Percentiles rank a stretch among this genome's conserved stretches.
Conservation (phyloP, 2,888 invertebrate species). For the Agrotis segetum region DNA sequence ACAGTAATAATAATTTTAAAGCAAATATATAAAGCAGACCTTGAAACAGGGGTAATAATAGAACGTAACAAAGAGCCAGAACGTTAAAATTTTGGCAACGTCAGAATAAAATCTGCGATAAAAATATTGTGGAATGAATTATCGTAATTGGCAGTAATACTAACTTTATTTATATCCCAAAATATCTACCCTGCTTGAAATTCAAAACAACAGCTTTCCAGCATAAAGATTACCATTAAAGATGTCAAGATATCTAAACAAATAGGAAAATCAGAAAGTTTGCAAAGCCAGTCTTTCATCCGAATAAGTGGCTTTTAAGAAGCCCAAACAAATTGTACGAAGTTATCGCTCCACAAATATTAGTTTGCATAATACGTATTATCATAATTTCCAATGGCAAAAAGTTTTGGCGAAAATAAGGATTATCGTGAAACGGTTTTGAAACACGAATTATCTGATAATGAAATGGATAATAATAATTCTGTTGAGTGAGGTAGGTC, state of each 20-base stretch:
- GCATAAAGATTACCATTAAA: slow-evolving; percentile 38
- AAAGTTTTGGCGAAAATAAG: slow-evolving; percentile 54
- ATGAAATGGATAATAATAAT: slow-evolving; percentile 51
- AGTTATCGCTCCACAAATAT: slow-evolving; percentile 61
- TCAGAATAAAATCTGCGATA: background rate
- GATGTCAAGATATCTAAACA: slow-evolving; percentile 30
- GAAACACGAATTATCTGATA: slow-evolving; percentile 50
- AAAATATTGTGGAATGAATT: slow-evolving; percentile 16
- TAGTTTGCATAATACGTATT: slow-evolving; percentile 61
- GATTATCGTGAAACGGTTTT: slow-evolving; percentile 46
- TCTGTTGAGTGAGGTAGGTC: slow-evolving; percentile 56
- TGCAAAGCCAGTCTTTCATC: slow-evolving; percentile 41
- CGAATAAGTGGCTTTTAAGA: slow-evolving; percentile 65
- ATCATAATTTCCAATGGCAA: slow-evolving; percentile 58
- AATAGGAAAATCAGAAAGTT: slow-evolving; percentile 59
- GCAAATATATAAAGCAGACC: background rate
- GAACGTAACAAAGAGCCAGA: slow-evolving; percentile 5
- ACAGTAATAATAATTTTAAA: slow-evolving; percentile 23
- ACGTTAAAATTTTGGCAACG: slow-evolving; percentile 20
- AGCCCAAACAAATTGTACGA: slow-evolving; percentile 66
- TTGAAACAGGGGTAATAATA: slow-evolving; percentile 26
- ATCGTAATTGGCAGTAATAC: background rate
- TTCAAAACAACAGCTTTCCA: slow-evolving; percentile 19
- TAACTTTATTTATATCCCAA: background rate
- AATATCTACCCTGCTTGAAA: background rate